Evolutionary conservation across 2,797 vertebrate genomes (phyloP).

Genomic region (Lemur catta): DNA sequence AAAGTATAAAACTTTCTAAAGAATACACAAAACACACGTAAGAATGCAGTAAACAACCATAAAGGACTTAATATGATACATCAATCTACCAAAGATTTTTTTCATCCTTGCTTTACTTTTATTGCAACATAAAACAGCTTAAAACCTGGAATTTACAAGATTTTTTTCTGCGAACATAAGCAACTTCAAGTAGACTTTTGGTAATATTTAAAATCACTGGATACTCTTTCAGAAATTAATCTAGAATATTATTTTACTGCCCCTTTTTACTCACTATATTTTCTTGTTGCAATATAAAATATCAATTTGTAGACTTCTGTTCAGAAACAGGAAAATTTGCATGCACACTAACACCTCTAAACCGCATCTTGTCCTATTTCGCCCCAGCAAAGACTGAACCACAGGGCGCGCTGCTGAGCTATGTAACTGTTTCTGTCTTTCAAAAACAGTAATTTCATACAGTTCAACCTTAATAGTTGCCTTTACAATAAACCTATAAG

Average conservation of each 20-base stretch:
- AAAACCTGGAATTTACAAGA: neutral
- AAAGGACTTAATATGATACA: neutral
- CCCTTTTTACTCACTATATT: neutral
- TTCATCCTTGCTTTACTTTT: conserved; percentile 36
- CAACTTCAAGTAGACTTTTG: neutral
- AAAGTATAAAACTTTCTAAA: neutral
- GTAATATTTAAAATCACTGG: neutral
- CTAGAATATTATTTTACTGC: neutral
- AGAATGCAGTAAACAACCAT: neutral
- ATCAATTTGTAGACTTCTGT: neutral
- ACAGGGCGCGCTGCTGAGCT: neutral
- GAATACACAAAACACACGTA: neutral
- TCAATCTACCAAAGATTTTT: neutral
- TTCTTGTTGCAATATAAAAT: neutral
- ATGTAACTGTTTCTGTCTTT: neutral
- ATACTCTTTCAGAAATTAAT: conserved; percentile 25
- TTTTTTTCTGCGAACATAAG: conserved; percentile 31
- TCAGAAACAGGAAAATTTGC: neutral
- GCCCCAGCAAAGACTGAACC: neutral
- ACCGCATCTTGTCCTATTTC: neutral
- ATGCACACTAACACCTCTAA: neutral
- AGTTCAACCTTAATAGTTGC: neutral
- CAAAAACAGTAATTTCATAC: neutral
- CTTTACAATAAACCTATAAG: neutral
- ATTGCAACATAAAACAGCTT: neutral